Evolutionary conservation across 2,113 vertebrate species (phyloP), one percentile per base, ranked within the genome.

Genomic region (Tupaia chinensis): DNA sequence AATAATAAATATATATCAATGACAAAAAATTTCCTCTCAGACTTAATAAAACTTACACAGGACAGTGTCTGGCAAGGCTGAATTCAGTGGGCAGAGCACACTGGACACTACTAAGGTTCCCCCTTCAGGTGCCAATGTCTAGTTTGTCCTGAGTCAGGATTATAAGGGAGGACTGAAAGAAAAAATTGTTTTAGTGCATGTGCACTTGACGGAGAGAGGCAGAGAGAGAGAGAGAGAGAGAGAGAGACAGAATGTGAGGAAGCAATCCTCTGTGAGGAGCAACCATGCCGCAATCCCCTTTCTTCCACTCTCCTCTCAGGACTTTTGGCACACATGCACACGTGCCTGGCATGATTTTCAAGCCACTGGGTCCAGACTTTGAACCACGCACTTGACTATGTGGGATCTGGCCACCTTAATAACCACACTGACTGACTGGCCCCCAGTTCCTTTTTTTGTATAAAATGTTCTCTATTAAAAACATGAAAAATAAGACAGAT

Each of bases 111-210:
- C 15, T 19, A 7, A 93, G 34, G 4, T 16, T 88, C 1, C 78
- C 16, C 58, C 7, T 0, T 3, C 17, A 53, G 7, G 15, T 16
- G 1, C 5, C 10, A 92, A 14, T 61, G 22, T 9, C 3, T 2
- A 29, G 4, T 34, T 58, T 5, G 14, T 20, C 22, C 54, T 66
- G 34, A 27, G 15, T 27, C 10, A 87, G 11, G 23, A 32, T 32
- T 32, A 32, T 6, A 73, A 8, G 19, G 10, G 2, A 72, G 7
- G 8, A 12, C 56, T 23, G 13, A 56, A 6, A 3, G 12, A 17
- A 17, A 8, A 74, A 27, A 32, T 44, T 44, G 44, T 44, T 44
- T 44, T 44, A 44, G 44, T 44, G 44, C 44, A 44, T 44, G 44
- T 44, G 44, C 44, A 44, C 44, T 44, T 44, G 44, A 0, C 5